Evolutionary conservation across 1,140 invertebrate genomes (phyloP).

Genomic region (Tyrophagus putrescentiae): DNA sequence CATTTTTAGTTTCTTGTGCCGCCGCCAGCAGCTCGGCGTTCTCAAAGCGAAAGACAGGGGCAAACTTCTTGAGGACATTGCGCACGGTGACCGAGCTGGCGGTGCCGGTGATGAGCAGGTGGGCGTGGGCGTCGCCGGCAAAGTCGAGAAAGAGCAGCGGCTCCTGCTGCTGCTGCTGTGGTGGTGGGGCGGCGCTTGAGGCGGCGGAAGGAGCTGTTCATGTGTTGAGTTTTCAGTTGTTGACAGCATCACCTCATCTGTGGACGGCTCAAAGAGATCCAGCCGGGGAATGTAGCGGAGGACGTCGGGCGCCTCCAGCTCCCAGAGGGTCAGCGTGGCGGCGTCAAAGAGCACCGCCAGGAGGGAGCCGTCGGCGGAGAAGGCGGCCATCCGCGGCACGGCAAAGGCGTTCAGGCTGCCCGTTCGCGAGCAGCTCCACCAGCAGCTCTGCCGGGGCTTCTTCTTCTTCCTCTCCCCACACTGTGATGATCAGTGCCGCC

Average conservation of each 20-base stretch:
- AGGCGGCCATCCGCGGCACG: slow-evolving; percentile 41
- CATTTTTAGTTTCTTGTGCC: too few species aligned
- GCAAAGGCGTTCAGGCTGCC: slow-evolving; percentile 46
- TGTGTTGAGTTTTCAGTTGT: too few species aligned
- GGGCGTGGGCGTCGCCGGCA: neutral
- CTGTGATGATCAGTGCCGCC: slow-evolving; percentile 29
- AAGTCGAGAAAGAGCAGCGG: slow-evolving; percentile 14
- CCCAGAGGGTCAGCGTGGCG: slow-evolving; percentile 53
- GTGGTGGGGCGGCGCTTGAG: too few species aligned
- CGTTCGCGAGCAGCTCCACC: slow-evolving; percentile 49
- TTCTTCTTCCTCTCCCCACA: too few species aligned
- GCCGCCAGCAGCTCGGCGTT: too few species aligned
- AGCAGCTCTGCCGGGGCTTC: too few species aligned
- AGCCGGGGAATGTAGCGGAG: neutral
- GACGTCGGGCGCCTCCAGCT: slow-evolving; percentile 25
- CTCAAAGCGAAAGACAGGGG: too few species aligned
- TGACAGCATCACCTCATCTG: too few species aligned
- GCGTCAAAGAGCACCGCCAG: slow-evolving; percentile 50
- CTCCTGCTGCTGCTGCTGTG: slow-evolving; percentile 1
- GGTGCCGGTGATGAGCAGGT: slow-evolving; percentile 13
- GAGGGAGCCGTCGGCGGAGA: slow-evolving; percentile 59
- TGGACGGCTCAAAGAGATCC: slow-evolving; percentile 4
- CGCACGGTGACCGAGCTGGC: neutral
- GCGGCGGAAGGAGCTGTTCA: too few species aligned
- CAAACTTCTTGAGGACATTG: slow-evolving; percentile 15